These are phyloP conservation scores for Daubentonia madagascariensis DNA, from an alignment of 2,113 vertebrate genomes.

Conservation along the genomic window DNA sequence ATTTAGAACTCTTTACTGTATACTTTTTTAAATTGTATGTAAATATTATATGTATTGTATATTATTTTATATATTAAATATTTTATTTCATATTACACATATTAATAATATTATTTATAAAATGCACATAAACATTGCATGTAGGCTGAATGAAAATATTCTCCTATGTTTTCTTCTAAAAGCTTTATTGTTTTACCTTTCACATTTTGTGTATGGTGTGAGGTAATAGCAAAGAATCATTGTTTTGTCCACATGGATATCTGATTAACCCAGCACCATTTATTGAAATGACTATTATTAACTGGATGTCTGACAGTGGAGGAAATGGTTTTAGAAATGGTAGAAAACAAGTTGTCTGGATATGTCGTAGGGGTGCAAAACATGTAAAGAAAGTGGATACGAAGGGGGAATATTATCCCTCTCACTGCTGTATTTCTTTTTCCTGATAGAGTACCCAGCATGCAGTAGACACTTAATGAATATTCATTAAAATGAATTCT, in stretches of 20 bases:
- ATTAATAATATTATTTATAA: not conserved
- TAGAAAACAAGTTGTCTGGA: not conserved
- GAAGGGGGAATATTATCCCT: not conserved
- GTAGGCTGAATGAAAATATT: not conserved
- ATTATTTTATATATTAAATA: not conserved
- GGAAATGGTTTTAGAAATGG: not conserved
- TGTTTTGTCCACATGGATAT: not conserved
- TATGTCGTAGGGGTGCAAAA: not conserved
- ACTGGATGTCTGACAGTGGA: not conserved
- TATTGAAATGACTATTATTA: slow-evolving; percentile 4
- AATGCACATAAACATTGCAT: not conserved
- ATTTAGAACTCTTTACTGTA: not conserved
- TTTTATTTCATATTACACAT: not conserved
- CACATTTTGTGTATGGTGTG: not conserved
- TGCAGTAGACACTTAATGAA: not conserved
- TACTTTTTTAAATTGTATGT: not conserved
- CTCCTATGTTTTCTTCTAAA: not conserved
- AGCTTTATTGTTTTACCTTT: not conserved
- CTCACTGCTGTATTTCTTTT: not conserved
- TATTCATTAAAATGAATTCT: not conserved
- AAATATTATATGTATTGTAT: not conserved
- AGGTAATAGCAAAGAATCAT: not conserved
- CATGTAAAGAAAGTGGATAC: not conserved
- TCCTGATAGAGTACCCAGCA: not conserved
- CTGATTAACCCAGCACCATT: not conserved